A percentile compares a stretch with the other conserved stretches of the same genome.
phyloP scores from a whole-genome alignment of 1,140 invertebrate genomes.

The Trichomalopsis sarcophagae region DNA sequence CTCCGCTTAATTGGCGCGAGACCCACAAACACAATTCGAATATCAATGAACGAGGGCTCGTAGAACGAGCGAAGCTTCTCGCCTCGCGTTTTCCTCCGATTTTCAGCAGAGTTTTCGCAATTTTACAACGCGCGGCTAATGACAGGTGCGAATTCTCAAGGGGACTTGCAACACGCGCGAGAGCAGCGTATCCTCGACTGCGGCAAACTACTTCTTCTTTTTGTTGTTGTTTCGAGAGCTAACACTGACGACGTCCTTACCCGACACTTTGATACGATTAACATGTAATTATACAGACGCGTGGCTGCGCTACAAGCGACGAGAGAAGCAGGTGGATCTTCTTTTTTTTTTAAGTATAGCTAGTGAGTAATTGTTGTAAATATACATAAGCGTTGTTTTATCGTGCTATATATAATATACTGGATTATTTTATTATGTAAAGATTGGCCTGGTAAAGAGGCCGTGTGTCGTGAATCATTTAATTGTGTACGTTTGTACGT shows the following conservation, averaged over 20 bases:
- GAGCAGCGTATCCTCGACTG: neutral
- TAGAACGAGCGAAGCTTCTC: neutral
- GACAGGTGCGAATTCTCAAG: constrained; percentile 12
- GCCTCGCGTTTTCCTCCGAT: neutral
- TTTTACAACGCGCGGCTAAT: neutral
- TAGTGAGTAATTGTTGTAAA: constrained; percentile 41
- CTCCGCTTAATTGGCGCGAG: neutral
- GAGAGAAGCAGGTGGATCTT: constrained; percentile 7
- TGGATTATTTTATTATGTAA: constrained; percentile 42
- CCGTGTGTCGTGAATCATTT: constrained; percentile 30
- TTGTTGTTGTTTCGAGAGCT: neutral
- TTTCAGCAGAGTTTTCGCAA: neutral
- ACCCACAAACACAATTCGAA: neutral
- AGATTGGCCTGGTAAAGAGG: constrained; percentile 11
- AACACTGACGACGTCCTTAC: neutral
- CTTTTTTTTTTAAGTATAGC: neutral
- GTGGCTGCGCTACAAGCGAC: neutral
- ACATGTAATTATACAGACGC: neutral
- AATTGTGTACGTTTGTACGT: constrained; percentile 31
- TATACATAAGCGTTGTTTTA: constrained; percentile 40
- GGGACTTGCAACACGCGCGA: neutral
- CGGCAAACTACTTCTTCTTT: neutral
- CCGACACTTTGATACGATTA: constrained; percentile 1
- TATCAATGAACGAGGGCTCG: neutral
- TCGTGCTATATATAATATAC: neutral